phyloP scores from a whole-genome alignment of 2,888 invertebrate genomes.

The Athripsodes cinereus region DNA sequence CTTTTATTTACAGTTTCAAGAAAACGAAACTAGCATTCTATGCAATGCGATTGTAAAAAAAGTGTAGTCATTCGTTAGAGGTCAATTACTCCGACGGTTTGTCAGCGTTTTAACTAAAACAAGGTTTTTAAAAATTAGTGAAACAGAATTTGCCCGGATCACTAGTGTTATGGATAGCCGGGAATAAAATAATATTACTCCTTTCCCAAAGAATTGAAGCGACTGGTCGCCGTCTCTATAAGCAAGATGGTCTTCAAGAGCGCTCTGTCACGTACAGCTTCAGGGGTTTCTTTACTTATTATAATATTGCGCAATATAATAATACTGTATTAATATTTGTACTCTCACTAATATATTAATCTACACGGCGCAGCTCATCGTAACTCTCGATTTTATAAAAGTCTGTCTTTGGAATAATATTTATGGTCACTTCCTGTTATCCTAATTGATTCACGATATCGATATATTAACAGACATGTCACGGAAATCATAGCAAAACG shows the following conservation, averaged over 20 bases:
- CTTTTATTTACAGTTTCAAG: no score
- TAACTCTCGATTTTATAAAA: background rate
- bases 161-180: no score
- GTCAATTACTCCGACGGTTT: no score
- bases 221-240: background rate
- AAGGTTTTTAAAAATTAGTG: no score
- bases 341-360: background rate
- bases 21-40: no score
- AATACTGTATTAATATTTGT: background rate
- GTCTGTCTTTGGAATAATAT: background rate
- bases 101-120: no score
- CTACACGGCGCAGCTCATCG: background rate
- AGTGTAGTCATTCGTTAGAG: no score
- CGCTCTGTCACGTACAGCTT: conserved; percentile 1
- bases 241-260: background rate
- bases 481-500: background rate
- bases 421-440: background rate
- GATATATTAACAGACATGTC: background rate
- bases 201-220: background rate
- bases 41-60: no score
- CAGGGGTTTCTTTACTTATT: background rate
- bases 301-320: background rate
- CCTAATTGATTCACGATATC: conserved; percentile 2
- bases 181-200: background rate
- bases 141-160: no score